Conservation (phyloP, 2,797 vertebrate species). For the Lepilemur ruficaudatus region DNA sequence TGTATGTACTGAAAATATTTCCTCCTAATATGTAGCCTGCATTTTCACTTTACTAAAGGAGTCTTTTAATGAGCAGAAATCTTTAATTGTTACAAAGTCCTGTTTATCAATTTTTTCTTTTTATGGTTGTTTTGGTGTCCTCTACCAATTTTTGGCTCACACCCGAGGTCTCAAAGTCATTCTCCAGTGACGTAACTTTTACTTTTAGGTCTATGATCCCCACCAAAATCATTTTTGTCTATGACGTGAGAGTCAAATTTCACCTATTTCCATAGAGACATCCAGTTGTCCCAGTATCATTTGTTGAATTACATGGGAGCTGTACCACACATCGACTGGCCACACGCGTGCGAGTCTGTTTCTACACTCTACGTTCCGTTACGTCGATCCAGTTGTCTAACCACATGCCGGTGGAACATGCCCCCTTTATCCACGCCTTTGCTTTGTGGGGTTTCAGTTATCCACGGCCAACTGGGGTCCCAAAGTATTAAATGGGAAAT, state of each 20-base stretch:
- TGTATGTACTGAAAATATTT: neutral
- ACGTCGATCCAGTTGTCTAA: neutral
- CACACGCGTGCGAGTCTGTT: neutral
- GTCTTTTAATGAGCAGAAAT: conserved; percentile 4
- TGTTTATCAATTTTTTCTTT: neutral
- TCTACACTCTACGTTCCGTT: neutral
- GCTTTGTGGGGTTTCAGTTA: neutral
- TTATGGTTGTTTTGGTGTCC: neutral
- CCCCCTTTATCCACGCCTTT: neutral
- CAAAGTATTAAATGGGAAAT: neutral
- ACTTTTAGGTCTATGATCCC: neutral
- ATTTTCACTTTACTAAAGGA: neutral
- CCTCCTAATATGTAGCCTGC: neutral
- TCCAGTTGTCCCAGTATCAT: neutral
- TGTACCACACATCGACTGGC: neutral
- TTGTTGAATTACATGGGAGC: neutral
- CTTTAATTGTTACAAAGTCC: neutral
- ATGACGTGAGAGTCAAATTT: neutral
- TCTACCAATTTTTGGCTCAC: neutral
- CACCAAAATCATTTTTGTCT: neutral
- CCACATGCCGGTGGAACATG: neutral
- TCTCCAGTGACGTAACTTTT: neutral
- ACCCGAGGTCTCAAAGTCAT: neutral
- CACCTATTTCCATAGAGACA: neutral
- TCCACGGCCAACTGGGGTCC: neutral